These are phyloP conservation scores for Pseudomugil tenellus DNA, from an alignment of 2,797 vertebrate species.

Conservation along the genomic window DNA sequence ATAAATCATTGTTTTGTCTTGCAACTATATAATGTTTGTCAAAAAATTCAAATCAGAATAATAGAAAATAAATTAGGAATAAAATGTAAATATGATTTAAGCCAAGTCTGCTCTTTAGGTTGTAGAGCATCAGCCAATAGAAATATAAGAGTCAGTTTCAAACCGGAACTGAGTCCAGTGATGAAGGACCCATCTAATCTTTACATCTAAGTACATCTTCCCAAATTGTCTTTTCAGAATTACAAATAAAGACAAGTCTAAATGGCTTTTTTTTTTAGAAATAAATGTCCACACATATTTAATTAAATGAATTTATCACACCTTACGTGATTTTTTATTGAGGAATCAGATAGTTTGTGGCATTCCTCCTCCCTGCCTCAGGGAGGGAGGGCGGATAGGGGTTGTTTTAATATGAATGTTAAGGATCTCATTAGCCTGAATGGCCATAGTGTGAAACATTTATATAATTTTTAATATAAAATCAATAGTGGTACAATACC, in stretches of 20 bases:
- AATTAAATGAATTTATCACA: neutral
- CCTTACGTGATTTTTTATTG: neutral
- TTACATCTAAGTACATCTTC: neutral
- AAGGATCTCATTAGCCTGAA: neutral
- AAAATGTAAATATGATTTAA: neutral
- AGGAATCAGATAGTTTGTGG: too few relatives aligned
- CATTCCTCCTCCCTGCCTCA: too few relatives aligned
- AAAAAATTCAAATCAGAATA: neutral
- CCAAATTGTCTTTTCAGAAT: neutral
- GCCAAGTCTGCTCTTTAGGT: too few relatives aligned
- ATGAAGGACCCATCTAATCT: neutral
- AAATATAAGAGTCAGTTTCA: too few relatives aligned
- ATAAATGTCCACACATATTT: neutral
- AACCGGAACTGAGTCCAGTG: too few relatives aligned
- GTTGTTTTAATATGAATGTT: neutral
- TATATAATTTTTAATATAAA: too few relatives aligned
- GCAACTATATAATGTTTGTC: neutral
- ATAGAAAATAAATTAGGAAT: neutral
- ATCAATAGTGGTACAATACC: neutral
- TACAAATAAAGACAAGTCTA: neutral
- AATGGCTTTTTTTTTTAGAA: neutral
- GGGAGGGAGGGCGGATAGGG: too few relatives aligned
- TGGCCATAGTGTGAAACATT: neutral
- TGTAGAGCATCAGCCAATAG: neutral
- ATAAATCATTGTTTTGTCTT: neutral